These are phyloP conservation scores for Coregonus clupeaformis DNA, from an alignment of 2,113 vertebrate species.

Conservation along the genomic window DNA sequence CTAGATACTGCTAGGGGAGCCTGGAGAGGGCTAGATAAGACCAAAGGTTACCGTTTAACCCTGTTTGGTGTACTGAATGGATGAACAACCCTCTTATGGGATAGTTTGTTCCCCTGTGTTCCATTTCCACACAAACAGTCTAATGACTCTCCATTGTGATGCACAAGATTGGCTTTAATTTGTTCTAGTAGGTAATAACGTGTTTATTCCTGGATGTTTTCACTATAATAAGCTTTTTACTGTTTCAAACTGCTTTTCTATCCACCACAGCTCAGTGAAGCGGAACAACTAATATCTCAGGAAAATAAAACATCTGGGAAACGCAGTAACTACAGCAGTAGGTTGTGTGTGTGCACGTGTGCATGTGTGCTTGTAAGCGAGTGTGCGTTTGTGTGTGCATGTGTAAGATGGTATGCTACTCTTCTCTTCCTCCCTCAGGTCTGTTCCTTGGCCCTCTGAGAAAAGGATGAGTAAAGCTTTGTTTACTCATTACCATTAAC, in stretches of 20 bases:
- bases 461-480: constrained; percentile 6
- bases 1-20: constrained; percentile 9
- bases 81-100: constrained; percentile 2
- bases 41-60: constrained; percentile 58
- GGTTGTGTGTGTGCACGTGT: not conserved
- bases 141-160: constrained; percentile 59
- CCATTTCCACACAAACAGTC: constrained; percentile 59
- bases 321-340: constrained; percentile 44
- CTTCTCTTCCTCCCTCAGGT: not conserved
- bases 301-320: constrained; percentile 51
- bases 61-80: constrained; percentile 36
- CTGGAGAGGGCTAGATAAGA: constrained; percentile 27
- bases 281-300: constrained; percentile 45
- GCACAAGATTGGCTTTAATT: constrained; percentile 63
- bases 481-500: constrained; percentile 23
- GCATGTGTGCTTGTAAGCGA: too few relatives aligned
- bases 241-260: constrained; percentile 50
- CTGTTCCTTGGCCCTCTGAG: constrained; percentile 1
- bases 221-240: constrained; percentile 66
- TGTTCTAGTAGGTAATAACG: constrained; percentile 47
- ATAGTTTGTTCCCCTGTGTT: not conserved
- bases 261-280: constrained; percentile 51
- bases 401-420: not conserved
- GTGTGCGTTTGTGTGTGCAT: not conserved
- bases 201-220: constrained; percentile 53